Evolutionary conservation across 1,140 invertebrate species (phyloP), one percentile per base, ranked within the genome.

Genomic region (Bombus impatiens): DNA sequence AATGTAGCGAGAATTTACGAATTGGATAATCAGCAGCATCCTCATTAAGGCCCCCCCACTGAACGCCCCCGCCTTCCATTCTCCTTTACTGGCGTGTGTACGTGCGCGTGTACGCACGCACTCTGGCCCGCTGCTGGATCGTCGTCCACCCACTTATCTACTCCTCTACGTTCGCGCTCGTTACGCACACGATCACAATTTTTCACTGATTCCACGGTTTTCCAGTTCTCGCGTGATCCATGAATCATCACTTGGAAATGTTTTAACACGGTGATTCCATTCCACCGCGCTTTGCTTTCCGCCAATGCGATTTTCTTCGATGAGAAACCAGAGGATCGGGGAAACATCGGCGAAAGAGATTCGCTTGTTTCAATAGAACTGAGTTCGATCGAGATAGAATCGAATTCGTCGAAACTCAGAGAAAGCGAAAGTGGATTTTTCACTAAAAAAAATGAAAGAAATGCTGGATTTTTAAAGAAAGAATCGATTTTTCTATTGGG

Each of bases 11-110:
- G 94, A 95, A 95, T 95, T 95, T 93, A 95, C 94, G 94, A 95
- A 95, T 95, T 95, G 95, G 94, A 95, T 95, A 95, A 95, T 95
- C 95, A 95, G 94, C 95, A 94, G 95, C 95, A 95, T 95, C 95
- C 95, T 95, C 94, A 95, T 95, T 95, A 95, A 94, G 93, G 93
- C 91, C 93, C 94, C 92, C 93, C 93, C 93, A 92, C 92, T 93
- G 88, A 67, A 94, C 94, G 94, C 93, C 94, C 93, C 92, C 94
- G 93, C 93, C 93, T 94, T 94, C 94, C 92, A 93, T 93, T 94
- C 90, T 90, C 87, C 80, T 87, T 87, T 87, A 84, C 84, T 37
- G 70, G 74, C 85, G 76, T 82, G 84, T 89, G 75, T 84, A 71
- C 47, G 72, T 70, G 62, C n/a, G 68, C 35, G 32, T 71, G 67